Percentiles rank a stretch among this genome's conserved stretches.
Conservation (phyloP, 2,888 invertebrate species). For the Stratiomys singularior region DNA sequence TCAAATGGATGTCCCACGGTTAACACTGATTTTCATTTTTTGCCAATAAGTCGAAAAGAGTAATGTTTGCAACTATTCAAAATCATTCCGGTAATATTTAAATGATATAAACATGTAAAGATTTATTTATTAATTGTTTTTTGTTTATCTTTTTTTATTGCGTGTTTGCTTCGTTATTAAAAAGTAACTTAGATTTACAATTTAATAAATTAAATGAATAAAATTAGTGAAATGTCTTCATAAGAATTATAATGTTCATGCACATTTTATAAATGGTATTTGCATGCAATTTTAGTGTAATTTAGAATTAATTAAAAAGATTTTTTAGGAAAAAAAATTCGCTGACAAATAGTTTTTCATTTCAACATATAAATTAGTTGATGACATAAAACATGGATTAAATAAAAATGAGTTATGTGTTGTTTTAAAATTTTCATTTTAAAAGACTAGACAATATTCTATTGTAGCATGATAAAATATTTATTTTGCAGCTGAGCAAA, state of each 20-base stretch:
- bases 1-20: no score
- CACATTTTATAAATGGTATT: not conserved
- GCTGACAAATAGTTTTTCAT: not conserved
- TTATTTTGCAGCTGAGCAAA: not conserved
- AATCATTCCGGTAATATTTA: constrained; percentile 3
- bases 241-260: not conserved
- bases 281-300: not conserved
- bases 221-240: constrained; percentile 20
- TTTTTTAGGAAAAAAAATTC: not conserved
- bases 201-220: constrained; percentile 18
- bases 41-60: no score
- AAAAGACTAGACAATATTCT: constrained; percentile 14
- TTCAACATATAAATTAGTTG: not conserved
- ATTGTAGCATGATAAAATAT: constrained; percentile 12
- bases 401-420: not conserved
- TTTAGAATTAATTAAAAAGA: not conserved
- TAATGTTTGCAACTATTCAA: not conserved
- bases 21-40: no score
- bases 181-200: constrained; percentile 1
- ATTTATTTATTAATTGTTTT: not conserved
- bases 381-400: constrained; percentile 1
- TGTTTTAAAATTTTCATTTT: not conserved
- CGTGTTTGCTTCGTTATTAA: not conserved
- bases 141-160: not conserved
- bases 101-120: not conserved